These are phyloP conservation scores for Brachypodius melanocephalos DNA, from an alignment of 2,113 vertebrate species.

Conservation along the genomic window DNA sequence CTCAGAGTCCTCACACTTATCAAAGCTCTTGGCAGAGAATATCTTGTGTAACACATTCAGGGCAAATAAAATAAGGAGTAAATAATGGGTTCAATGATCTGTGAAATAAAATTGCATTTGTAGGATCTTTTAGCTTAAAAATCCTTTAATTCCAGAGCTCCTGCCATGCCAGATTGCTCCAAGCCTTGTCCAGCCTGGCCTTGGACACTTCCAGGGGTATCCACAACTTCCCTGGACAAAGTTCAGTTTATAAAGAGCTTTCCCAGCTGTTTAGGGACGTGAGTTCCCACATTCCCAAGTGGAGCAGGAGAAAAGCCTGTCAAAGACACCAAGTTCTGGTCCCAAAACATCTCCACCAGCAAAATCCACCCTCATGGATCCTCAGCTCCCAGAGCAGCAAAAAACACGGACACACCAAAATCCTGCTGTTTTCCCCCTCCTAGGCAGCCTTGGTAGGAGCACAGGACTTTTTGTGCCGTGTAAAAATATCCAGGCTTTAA, in stretches of 20 bases:
- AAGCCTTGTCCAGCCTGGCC: not conserved
- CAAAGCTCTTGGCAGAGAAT: not conserved
- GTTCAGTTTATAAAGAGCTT: not conserved
- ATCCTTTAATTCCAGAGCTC: fast-evolving
- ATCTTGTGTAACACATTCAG: not conserved
- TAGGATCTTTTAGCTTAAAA: not conserved
- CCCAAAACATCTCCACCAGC: not conserved
- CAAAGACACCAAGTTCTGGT: not conserved
- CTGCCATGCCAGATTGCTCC: not conserved
- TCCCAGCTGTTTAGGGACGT: not conserved
- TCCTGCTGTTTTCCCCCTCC: not conserved
- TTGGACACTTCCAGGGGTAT: not conserved
- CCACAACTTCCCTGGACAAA: not conserved
- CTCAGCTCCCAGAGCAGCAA: not conserved
- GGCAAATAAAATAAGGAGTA: not conserved
- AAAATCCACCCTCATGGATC: not conserved
- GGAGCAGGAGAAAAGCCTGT: not conserved
- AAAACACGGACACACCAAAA: not conserved
- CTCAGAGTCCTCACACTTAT: not conserved
- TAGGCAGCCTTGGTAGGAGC: not conserved
- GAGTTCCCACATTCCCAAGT: not conserved
- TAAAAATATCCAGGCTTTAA: not conserved
- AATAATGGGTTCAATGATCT: not conserved
- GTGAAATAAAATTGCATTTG: not conserved
- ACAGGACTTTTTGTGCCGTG: not conserved